phyloP scores from a whole-genome alignment of 2,113 vertebrate genomes.

The Condylura cristata region DNA sequence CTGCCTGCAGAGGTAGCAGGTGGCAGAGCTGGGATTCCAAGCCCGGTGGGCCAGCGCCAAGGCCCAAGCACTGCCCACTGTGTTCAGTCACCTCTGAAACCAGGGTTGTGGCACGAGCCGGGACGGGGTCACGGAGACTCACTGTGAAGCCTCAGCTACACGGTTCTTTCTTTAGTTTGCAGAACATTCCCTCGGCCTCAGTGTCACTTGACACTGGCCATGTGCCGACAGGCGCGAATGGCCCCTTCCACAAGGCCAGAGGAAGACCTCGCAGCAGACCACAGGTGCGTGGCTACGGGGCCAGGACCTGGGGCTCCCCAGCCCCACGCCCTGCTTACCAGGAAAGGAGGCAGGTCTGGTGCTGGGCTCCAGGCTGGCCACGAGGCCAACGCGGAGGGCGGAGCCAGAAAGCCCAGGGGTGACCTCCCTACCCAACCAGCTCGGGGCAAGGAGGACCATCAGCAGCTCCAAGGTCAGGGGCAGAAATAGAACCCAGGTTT shows the following conservation, averaged over 20 bases:
- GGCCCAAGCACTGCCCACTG: not conserved
- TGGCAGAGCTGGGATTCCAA: not conserved
- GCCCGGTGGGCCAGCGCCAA: not conserved
- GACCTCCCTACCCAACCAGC: not conserved
- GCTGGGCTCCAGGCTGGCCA: not conserved
- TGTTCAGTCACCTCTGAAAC: not conserved
- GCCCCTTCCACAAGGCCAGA: not conserved
- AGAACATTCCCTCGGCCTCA: not conserved
- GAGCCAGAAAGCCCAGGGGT: not conserved
- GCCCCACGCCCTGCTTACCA: not conserved
- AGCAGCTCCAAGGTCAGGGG: conserved; percentile 44
- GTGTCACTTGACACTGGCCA: not conserved
- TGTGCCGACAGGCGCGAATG: not conserved
- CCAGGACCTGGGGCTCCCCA: not conserved
- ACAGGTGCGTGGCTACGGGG: not conserved
- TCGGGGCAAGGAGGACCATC: not conserved
- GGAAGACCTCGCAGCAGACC: not conserved
- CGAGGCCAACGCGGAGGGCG: not conserved
- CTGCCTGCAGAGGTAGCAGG: not conserved
- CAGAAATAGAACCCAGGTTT: conserved; percentile 79
- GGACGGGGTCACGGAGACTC: not conserved
- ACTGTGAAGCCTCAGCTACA: not conserved
- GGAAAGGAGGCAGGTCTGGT: not conserved
- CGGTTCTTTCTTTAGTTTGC: not conserved
- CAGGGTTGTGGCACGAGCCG: not conserved